Percentiles rank a stretch among this genome's conserved stretches.
Evolutionary conservation across 2,888 invertebrate genomes (phyloP).

Genomic region (Tetragonisca angustula): DNA sequence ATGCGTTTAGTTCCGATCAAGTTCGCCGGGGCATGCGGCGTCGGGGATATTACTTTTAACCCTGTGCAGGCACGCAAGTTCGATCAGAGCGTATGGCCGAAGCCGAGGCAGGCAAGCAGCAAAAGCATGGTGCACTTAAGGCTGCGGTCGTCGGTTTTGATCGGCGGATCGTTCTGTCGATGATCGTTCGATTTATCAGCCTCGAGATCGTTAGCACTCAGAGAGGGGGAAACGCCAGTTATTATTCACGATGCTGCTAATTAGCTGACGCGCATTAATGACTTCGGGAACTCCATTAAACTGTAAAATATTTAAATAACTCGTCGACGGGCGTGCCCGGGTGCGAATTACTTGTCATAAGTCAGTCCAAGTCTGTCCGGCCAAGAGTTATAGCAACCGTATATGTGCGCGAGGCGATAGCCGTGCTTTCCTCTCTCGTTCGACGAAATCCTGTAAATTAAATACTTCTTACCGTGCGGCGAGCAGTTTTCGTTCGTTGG

Average conservation of each 20-base stretch:
- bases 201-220: conserved; percentile 71
- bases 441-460: conserved; percentile 63
- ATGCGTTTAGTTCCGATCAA: conserved; percentile 27
- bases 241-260: conserved; percentile 68
- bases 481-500: conserved; percentile 22
- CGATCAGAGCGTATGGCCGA: background rate
- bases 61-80: background rate
- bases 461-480: conserved; percentile 40
- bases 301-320: conserved; percentile 79
- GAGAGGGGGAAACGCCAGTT: conserved; percentile 46
- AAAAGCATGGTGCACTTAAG: background rate
- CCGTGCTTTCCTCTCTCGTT: background rate
- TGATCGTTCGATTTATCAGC: conserved; percentile 66
- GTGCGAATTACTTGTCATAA: conserved; percentile 71
- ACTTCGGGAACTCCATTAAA: conserved; percentile 75
- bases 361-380: conserved; percentile 48
- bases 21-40: background rate
- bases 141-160: conserved; percentile 39
- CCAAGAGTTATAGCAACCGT: conserved; percentile 24
- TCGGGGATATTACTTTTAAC: conserved; percentile 12
- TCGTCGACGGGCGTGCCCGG: conserved; percentile 69
- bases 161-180: conserved; percentile 63
- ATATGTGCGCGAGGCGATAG: conserved; percentile 52
- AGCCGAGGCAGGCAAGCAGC: background rate
- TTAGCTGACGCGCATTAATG: conserved; percentile 79